Evolutionary conservation across 2,113 vertebrate genomes (phyloP).

Genomic region (Numida meleagris): DNA sequence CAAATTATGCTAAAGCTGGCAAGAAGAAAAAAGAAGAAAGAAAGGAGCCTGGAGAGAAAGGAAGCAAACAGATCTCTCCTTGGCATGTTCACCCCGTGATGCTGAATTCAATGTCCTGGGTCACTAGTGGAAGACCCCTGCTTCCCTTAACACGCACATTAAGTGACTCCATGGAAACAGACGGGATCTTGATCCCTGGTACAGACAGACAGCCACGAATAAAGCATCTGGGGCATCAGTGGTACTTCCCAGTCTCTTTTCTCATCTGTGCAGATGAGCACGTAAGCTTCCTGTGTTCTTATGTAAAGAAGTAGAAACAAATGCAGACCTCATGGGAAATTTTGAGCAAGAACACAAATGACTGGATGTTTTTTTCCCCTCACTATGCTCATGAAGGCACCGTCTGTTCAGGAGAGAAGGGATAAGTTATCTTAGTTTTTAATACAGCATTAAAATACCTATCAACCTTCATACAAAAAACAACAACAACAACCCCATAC

Average conservation of each 20-base stretch:
- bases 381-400: not conserved
- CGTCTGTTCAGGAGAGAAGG: not conserved
- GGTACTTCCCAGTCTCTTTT: not conserved
- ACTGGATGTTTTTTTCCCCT: not conserved
- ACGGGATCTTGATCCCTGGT: not conserved
- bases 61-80: not conserved
- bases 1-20: not conserved
- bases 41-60: not conserved
- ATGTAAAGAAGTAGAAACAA: not conserved
- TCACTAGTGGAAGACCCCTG: not conserved
- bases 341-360: not conserved
- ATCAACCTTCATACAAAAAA: not conserved
- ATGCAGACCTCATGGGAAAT: not conserved
- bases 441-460: not conserved
- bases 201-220: not conserved
- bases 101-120: not conserved
- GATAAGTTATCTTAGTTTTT: not conserved
- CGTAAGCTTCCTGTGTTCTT: not conserved
- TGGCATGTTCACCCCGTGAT: not conserved
- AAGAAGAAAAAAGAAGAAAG: not conserved
- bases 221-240: not conserved
- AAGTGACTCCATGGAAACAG: not conserved
- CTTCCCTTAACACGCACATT: not conserved
- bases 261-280: not conserved
- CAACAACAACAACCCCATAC: no score